Evolutionary conservation across 2,888 invertebrate genomes (phyloP), one percentile per base, ranked within the genome.

Genomic region (Trichogramma dendrolimi): DNA sequence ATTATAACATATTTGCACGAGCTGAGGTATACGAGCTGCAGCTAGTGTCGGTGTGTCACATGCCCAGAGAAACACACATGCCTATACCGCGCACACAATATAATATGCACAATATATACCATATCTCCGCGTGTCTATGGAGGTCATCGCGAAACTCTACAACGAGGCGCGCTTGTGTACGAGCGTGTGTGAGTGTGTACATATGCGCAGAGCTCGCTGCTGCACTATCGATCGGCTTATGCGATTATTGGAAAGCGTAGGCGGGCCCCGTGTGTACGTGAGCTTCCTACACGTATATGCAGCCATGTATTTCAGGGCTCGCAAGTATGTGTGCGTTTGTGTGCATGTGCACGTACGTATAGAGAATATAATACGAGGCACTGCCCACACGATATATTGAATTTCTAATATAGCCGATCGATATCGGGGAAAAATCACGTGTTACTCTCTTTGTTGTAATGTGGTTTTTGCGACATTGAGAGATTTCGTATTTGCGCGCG

Each of bases 181-280:
- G 11, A 14, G 47, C 7, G 55, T 48, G 40, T 39, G 48, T 8
- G 50, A 53, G 11, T 11, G 48, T 27, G 27, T 27, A 2, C 27
- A 27, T 27, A 27, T 27, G 27, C 27, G 27, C 27, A 27, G 27
- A 27, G 27, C 27, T 27, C 27, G 27, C 27, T 27, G 48, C 61
- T 43, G 41, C 38, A 50, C 42, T 62, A 62, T 64, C 62, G 62
- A 64, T 64, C 59, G 57, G 55, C 56, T 60, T 40, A 60, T 27
- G 63, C 58, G 65, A 63, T 63, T 65, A 65, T 65, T 63, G 63
- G 63, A 65, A 65, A 65, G 65, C 63, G 63, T 61, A 63, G 65
- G 65, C 63, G 61, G 57, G 52, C 57, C 48, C 53, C 54, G n/a
- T 53, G 57, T 47, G 46, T 39, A 11, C 10, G 51, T 39, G 27